phyloP scores from a whole-genome alignment of 2,113 vertebrate genomes.

The Actenoides lindsayi region DNA sequence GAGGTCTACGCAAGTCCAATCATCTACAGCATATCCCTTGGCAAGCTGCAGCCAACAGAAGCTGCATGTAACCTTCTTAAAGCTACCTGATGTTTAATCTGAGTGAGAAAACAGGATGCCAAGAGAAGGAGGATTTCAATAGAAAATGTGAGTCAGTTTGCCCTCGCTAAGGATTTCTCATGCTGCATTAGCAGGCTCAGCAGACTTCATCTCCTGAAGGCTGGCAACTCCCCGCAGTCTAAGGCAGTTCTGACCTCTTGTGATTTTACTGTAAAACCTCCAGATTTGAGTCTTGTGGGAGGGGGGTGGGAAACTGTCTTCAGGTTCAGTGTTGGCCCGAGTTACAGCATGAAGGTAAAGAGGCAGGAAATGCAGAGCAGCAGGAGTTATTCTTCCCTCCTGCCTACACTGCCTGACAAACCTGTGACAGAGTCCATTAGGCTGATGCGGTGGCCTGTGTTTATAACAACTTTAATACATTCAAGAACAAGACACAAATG shows the following conservation, averaged over 20 bases:
- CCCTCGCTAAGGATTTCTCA: neutral
- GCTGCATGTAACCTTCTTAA: neutral
- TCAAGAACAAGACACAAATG: neutral
- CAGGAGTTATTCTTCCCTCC: neutral
- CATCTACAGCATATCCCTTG: neutral
- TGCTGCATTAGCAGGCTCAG: neutral
- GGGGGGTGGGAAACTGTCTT: neutral
- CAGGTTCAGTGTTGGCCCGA: neutral
- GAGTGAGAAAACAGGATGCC: neutral
- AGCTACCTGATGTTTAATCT: neutral
- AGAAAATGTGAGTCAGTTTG: neutral
- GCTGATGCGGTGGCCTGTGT: neutral
- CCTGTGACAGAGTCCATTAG: accelerated
- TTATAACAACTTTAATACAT: neutral
- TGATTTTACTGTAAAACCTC: neutral
- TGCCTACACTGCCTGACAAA: neutral
- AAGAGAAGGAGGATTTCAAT: neutral
- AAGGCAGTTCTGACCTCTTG: neutral
- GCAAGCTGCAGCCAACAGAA: neutral
- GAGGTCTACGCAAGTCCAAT: neutral
- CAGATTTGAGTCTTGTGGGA: neutral
- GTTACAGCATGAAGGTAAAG: neutral
- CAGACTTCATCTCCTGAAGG: neutral
- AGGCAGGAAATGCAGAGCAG: neutral
- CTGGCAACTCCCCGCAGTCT: accelerated